phyloP scores from a whole-genome alignment of 1,140 invertebrate species.

The Coenobita brevimanus region DNA sequence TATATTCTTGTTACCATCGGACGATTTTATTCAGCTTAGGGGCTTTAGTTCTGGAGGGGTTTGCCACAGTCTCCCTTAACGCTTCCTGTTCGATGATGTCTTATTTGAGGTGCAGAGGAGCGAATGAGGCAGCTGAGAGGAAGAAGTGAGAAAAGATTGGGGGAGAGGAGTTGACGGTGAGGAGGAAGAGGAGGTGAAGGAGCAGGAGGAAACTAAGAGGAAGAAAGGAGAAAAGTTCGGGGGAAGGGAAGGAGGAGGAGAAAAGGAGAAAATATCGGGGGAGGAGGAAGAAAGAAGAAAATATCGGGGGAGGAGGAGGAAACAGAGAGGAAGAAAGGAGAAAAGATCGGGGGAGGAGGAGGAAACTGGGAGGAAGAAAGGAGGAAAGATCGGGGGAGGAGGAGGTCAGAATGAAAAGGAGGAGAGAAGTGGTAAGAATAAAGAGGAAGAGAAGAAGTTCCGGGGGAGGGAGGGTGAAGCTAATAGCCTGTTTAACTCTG shows the following conservation, averaged over 20 bases:
- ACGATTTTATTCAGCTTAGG: no score
- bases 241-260: neutral
- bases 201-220: no score
- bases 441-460: constrained; percentile 6
- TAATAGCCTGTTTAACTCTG: neutral
- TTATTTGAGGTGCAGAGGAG: no score
- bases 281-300: neutral
- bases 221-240: no score
- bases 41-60: no score
- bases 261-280: neutral
- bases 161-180: no score
- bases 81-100: no score
- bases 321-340: neutral
- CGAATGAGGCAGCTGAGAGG: no score
- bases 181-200: no score
- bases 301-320: neutral
- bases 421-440: neutral
- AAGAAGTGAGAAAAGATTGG: no score
- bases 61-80: no score
- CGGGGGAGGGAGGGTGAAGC: neutral
- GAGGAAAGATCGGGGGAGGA: constrained; percentile 6
- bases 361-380: constrained; percentile 4
- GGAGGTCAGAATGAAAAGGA: constrained; percentile 3
- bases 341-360: neutral
- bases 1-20: no score